These are phyloP conservation scores for Hyposoter dolosus DNA, from an alignment of 2,888 invertebrate species.

Conservation along the genomic window DNA sequence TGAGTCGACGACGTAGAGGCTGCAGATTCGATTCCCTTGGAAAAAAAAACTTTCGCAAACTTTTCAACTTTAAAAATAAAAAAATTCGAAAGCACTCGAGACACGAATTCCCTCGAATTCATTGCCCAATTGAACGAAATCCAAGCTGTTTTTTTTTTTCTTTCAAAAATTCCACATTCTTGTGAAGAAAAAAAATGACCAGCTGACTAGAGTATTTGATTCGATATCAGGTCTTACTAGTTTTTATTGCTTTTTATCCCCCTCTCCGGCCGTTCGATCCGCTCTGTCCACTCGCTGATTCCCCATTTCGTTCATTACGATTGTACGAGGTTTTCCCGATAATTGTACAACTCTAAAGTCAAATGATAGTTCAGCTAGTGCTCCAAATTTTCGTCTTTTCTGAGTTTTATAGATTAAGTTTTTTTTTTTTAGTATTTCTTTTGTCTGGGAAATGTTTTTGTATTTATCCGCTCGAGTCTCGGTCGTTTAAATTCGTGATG, in stretches of 20 bases:
- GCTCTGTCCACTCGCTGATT: conserved; percentile 17
- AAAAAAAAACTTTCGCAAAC: not conserved
- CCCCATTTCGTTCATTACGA: conserved; percentile 6
- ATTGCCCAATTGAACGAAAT: conserved; percentile 45
- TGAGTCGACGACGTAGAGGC: not conserved
- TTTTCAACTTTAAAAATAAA: not conserved
- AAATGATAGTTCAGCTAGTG: conserved; percentile 75
- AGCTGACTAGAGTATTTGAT: conserved; percentile 81
- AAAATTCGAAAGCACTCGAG: not conserved
- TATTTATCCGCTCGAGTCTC: not conserved
- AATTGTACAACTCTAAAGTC: conserved; percentile 74
- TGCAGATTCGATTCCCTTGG: not conserved
- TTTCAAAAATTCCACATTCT: conserved; percentile 11
- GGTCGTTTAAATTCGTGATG: conserved; percentile 32
- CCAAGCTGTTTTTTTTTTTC: conserved; percentile 22
- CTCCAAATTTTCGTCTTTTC: conserved; percentile 37
- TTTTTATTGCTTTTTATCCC: conserved; percentile 78
- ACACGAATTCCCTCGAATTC: not conserved
- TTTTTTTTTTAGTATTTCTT: conserved; percentile 38
- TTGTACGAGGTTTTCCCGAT: conserved; percentile 70
- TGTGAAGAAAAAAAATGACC: conserved; percentile 62
- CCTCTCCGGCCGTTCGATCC: not conserved
- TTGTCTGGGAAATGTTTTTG: conserved; percentile 23
- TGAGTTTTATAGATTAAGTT: not conserved
- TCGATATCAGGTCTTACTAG: conserved; percentile 81